phyloP scores from a whole-genome alignment of 2,113 vertebrate genomes.

The Heptranchias perlo region DNA sequence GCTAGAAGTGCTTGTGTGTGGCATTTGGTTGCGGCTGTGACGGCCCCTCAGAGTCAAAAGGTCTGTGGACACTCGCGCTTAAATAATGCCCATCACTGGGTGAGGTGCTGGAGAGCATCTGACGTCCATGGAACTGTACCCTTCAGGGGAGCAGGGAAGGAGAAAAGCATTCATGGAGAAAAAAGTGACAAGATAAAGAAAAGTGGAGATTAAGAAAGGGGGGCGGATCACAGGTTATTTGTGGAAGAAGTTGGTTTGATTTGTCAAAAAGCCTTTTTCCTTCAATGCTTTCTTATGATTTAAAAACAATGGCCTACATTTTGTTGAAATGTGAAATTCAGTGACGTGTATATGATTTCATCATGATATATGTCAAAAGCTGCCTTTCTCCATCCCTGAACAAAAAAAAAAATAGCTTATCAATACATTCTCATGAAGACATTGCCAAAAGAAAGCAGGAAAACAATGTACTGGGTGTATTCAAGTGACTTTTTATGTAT shows the following conservation, averaged over 20 bases:
- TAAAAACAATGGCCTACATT: not conserved
- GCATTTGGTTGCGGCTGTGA: not conserved
- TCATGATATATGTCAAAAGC: not conserved
- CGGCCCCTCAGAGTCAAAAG: not conserved
- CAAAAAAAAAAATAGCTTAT: not conserved
- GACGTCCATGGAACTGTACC: not conserved
- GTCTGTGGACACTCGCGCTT: not conserved
- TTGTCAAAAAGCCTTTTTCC: not conserved
- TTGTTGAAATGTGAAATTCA: not conserved
- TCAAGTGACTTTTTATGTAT: not conserved
- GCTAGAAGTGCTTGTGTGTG: not conserved
- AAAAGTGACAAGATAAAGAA: no score
- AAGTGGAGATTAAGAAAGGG: not conserved
- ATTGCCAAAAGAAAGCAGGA: not conserved
- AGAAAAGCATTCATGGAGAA: not conserved
- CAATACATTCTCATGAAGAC: not conserved
- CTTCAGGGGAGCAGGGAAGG: not conserved
- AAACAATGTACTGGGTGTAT: not conserved
- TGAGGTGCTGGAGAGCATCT: not conserved
- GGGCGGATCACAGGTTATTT: no score
- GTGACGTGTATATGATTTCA: not conserved
- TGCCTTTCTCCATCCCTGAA: not conserved
- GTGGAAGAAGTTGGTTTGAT: not conserved
- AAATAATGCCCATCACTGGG: not conserved
- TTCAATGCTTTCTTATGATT: not conserved